Base-by-base conservation (phyloP, 2,113 vertebrate genomes). In the Stictonetta naevosa region DNA sequence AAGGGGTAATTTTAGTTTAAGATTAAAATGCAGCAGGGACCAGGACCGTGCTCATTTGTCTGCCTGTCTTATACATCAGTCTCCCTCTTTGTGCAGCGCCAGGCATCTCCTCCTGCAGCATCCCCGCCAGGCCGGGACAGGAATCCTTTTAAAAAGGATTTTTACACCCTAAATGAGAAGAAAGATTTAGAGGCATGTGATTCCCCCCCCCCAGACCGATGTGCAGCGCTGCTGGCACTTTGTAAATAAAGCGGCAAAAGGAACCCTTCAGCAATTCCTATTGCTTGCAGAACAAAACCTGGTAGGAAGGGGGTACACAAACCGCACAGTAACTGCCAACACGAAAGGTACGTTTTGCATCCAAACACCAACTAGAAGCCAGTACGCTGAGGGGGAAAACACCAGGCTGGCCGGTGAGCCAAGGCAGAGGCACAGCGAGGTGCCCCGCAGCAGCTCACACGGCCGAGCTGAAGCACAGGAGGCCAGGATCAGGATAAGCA, bases 211-310 rank as follows among this genome's bases (percentile, higher is more conserved):
- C 56, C 76, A 71, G 88, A 77, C 93, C 83, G 66, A 36, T 33
- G 48, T 58, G 42, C 38, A 88, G 83, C 53, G 6, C 86, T 92
- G 92, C 73, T 96, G 95, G 92, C 95, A 87, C 93, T 93, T 15
- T 33, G 28, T 92, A 83, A 96, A 96, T 80, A 91, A 93, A 83
- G 87, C 78, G 50, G 91, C 86, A 92, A 91, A 91, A 95, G 74
- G 84, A 96, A 78, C 74, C 40, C 92, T 95, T 96, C 96, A 96
- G 62, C 79, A 53, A 84, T 83, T 95, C 66, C 93, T 84, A 67
- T 92, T 76, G 76, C 93, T 94, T 69, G 46, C 59, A 3, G 13
- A 92, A 97, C 83, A 96, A 95, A 96, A 93, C 84, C 93, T 73
- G 62, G 44, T 66, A 36, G 91, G 86, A 95, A 86, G 88, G 69